A percentile compares a stretch with the other conserved stretches of the same genome.
phyloP scores from a whole-genome alignment of 2,113 vertebrate species.

The Sardina pilchardus region DNA sequence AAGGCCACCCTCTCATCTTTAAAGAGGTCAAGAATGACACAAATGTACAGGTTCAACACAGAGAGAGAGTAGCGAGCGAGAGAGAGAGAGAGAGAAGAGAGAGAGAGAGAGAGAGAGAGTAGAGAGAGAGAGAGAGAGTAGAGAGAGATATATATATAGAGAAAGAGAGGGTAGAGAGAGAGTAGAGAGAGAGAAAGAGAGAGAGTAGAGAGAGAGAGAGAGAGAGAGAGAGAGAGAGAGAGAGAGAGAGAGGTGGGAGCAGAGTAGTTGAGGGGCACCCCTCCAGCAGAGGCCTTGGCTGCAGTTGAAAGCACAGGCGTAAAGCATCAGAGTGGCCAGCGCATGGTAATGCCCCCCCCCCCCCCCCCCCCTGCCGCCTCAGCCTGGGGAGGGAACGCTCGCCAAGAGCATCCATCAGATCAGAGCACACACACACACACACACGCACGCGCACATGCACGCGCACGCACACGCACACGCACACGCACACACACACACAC shows the following conservation, averaged over 20 bases:
- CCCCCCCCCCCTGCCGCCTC: not conserved
- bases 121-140: not conserved
- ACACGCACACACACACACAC: not conserved
- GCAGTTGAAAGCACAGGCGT: slow-evolving; percentile 11
- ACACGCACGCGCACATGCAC: slow-evolving; percentile 21
- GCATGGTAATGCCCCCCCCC: too few species aligned
- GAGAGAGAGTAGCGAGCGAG: too few species aligned
- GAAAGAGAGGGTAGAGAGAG: not conserved
- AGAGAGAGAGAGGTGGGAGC: not conserved
- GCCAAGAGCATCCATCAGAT: slow-evolving; percentile 27
- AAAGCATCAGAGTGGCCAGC: not conserved
- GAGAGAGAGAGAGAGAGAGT: not conserved
- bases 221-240: not conserved
- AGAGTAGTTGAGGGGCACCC: too few species aligned
- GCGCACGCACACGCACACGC: slow-evolving; percentile 18
- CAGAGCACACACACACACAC: slow-evolving; percentile 43
- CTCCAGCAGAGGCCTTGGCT: not conserved
- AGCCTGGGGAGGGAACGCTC: too few species aligned
- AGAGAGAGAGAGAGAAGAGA: not conserved
- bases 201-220: not conserved
- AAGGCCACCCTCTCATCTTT: too few species aligned
- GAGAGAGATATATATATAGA: not conserved
- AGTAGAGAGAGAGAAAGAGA: not conserved
- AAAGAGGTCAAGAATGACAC: not conserved
- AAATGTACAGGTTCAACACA: not conserved